Conservation (phyloP, 1,140 invertebrate genomes). For the Aphis gossypii region DNA sequence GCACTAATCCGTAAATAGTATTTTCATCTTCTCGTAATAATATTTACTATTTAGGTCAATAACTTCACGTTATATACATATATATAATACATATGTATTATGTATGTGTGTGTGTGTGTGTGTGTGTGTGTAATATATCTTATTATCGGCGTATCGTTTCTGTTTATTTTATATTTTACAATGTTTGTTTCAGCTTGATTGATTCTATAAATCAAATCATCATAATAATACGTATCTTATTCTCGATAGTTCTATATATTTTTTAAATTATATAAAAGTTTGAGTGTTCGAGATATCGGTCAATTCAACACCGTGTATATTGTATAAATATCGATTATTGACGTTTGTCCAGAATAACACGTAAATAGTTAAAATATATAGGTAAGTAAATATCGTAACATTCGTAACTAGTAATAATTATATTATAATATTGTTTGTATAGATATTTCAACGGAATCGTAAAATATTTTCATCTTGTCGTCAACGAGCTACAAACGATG, state of each 20-base stretch:
- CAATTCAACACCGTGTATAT: background rate
- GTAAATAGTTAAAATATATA: background rate
- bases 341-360: background rate
- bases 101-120: background rate
- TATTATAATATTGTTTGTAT: background rate
- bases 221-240: background rate
- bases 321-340: background rate
- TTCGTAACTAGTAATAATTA: background rate
- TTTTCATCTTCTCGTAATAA: background rate
- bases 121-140: background rate
- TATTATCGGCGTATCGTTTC: background rate
- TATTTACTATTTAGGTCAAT: conserved; percentile 7
- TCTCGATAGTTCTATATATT: background rate
- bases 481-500: background rate
- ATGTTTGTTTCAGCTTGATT: background rate
- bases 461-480: background rate
- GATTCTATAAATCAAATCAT: background rate
- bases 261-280: background rate
- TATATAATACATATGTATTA: background rate
- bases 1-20: background rate
- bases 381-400: background rate
- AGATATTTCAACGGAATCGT: background rate
- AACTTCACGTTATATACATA: background rate
- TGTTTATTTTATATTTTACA: background rate
- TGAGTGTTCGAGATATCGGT: background rate